Conservation (phyloP, 2,113 vertebrate species). For the Caretta caretta region DNA sequence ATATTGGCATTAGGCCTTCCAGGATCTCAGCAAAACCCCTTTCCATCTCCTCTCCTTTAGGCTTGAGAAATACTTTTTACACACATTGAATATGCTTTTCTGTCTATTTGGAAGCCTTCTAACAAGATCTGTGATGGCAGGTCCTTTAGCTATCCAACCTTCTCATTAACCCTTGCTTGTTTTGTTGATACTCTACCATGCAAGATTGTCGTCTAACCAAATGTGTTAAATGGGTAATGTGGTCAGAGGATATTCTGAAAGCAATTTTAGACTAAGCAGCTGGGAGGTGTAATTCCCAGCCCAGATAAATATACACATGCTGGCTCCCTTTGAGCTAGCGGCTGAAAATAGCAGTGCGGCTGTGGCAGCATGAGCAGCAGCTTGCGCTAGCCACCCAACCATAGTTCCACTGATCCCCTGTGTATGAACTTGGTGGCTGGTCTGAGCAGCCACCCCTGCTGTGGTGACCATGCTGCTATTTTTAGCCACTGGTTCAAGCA, state of each 20-base stretch:
- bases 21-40: not conserved
- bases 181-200: not conserved
- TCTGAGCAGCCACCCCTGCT: not conserved
- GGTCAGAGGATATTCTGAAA: not conserved
- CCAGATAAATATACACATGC: too few species aligned
- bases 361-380: too few species aligned
- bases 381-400: too few species aligned
- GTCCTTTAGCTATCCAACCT: not conserved
- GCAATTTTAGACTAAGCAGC: not conserved
- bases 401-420: too few species aligned
- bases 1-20: not conserved
- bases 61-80: not conserved
- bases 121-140: not conserved
- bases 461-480: not conserved
- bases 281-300: too few species aligned
- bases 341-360: too few species aligned
- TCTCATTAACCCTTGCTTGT: not conserved
- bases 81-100: rapidly evolving
- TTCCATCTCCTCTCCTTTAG: not conserved
- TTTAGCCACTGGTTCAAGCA: not conserved
- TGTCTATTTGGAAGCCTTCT: not conserved
- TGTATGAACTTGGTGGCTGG: not conserved
- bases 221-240: rapidly evolving
- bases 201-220: not conserved
- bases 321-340: too few species aligned